A percentile compares a stretch with the other conserved stretches of the same genome.
These are phyloP conservation scores for Dipodomys spectabilis DNA, from an alignment of 2,113 vertebrate genomes.

Conservation along the genomic window DNA sequence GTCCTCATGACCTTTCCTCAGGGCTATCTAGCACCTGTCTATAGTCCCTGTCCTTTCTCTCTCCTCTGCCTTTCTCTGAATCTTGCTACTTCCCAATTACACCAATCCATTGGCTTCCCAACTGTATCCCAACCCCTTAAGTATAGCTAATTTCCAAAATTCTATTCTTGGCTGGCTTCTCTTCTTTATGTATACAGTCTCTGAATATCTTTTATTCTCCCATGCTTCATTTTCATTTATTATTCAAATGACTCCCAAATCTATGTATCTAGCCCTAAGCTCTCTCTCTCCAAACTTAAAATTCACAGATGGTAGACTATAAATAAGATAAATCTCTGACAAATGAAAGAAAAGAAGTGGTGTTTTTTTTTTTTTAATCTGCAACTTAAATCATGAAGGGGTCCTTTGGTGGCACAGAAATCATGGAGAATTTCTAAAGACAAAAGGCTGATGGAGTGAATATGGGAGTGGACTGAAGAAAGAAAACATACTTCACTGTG, in stretches of 20 bases:
- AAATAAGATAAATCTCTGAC: slow-evolving; percentile 43
- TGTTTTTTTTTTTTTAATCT: neutral
- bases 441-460: neutral
- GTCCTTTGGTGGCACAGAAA: neutral
- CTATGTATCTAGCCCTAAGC: neutral
- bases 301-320: slow-evolving; percentile 45
- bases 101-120: neutral
- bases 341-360: slow-evolving; percentile 43
- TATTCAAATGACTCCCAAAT: slow-evolving; percentile 47
- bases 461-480: neutral
- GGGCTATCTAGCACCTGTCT: neutral
- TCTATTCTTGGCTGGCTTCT: neutral
- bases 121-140: neutral
- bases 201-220: neutral
- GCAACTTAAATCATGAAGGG: slow-evolving; percentile 19
- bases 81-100: neutral
- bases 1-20: neutral
- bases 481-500: neutral
- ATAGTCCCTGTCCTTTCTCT: neutral
- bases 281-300: neutral
- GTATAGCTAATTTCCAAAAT: neutral
- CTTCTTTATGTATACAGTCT: neutral
- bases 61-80: neutral
- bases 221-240: slow-evolving; percentile 29
- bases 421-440: slow-evolving; percentile 35